phyloP scores from a whole-genome alignment of 2,113 vertebrate genomes.

The Bos taurus region DNA sequence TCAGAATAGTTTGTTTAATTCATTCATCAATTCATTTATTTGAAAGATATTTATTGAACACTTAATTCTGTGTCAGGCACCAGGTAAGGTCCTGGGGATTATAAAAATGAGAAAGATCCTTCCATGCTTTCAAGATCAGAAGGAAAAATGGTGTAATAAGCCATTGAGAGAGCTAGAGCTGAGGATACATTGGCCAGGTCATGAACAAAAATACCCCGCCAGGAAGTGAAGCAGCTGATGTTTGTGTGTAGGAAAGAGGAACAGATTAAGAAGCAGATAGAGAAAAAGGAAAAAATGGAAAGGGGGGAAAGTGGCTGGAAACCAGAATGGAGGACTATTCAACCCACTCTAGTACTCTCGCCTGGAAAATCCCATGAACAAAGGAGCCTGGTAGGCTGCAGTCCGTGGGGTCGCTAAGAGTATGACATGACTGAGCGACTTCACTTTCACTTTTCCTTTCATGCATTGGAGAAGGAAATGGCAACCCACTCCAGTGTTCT shows the following conservation, averaged over 20 bases:
- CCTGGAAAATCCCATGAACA: too few relatives aligned
- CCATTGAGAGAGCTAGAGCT: not conserved
- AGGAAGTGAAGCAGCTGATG: not conserved
- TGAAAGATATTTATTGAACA: not conserved
- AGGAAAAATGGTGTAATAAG: not conserved
- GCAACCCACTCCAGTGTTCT: too few relatives aligned
- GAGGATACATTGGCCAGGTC: not conserved
- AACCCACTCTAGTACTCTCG: too few relatives aligned
- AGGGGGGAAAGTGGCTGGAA: not conserved
- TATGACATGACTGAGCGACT: too few relatives aligned
- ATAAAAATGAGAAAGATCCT: not conserved
- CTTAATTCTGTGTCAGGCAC: not conserved
- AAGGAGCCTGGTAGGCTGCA: too few relatives aligned
- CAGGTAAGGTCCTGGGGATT: not conserved
- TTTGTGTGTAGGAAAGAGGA: not conserved
- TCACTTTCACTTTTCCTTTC: too few relatives aligned
- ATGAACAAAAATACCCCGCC: not conserved
- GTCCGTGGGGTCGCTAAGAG: too few relatives aligned
- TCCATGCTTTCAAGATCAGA: not conserved
- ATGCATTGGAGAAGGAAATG: too few relatives aligned
- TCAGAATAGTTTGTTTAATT: not conserved
- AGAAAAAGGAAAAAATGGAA: not conserved
- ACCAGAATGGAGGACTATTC: not conserved
- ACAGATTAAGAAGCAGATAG: not conserved
- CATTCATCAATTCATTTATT: not conserved